A percentile compares a stretch with the other conserved stretches of the same genome.
Conservation (phyloP, 2,888 invertebrate genomes). For the Periphyllus acericola region DNA sequence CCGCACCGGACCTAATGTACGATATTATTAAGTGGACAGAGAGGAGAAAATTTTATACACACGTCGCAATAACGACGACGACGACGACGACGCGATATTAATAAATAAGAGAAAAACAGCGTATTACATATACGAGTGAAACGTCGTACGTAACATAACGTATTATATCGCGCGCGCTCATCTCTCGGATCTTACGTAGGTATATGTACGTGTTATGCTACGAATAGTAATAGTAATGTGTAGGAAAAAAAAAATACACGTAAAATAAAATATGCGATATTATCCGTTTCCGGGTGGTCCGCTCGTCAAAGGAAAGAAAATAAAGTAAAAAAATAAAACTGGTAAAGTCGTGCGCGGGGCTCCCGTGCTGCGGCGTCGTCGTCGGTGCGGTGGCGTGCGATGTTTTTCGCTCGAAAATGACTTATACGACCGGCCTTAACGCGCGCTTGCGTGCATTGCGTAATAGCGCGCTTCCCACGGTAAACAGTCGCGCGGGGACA, state of each 20-base stretch:
- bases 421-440: slow-evolving; percentile 1
- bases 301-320: neutral
- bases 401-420: slow-evolving; percentile 18
- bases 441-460: slow-evolving; percentile 23
- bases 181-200: neutral
- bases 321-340: neutral
- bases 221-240: too few relatives aligned
- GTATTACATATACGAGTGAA: neutral
- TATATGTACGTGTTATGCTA: neutral
- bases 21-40: too few relatives aligned
- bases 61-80: neutral
- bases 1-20: neutral
- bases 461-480: slow-evolving; percentile 29
- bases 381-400: neutral
- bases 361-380: neutral
- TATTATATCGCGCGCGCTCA: neutral
- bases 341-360: slow-evolving; percentile 24
- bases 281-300: slow-evolving; percentile 32
- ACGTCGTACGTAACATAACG: neutral
- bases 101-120: neutral
- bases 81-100: neutral
- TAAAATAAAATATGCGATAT: neutral
- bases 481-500: neutral
- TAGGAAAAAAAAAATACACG: too few relatives aligned
- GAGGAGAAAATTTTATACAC: neutral